Evolutionary conservation across 2,797 vertebrate species (phyloP).

Genomic region (Naso thynnoides): DNA sequence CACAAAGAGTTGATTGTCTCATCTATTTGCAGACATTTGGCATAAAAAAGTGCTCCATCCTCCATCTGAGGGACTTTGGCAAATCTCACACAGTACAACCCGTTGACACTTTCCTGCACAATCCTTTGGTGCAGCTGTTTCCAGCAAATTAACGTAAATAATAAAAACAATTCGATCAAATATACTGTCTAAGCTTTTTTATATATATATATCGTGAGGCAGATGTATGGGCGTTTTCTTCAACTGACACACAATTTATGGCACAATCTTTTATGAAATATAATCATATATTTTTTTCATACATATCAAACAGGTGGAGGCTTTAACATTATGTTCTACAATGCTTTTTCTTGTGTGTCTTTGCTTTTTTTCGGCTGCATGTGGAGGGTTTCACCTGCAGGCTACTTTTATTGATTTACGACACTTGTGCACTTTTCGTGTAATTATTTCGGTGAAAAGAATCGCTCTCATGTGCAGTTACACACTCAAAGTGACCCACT

Average conservation of each 20-base stretch:
- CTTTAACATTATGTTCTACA: not conserved
- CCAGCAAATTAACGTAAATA: not conserved
- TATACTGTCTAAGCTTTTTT: no score
- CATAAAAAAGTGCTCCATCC: not conserved
- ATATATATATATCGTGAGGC: not conserved
- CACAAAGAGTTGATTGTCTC: not conserved
- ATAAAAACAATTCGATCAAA: not conserved
- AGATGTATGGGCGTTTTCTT: not conserved
- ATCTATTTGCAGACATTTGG: conserved; percentile 13
- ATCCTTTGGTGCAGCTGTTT: not conserved
- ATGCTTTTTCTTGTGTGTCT: not conserved
- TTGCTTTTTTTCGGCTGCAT: not conserved
- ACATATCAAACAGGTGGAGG: not conserved
- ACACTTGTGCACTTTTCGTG: not conserved
- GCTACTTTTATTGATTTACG: not conserved
- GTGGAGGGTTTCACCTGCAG: not conserved
- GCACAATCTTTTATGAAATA: not conserved
- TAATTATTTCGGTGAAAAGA: not conserved
- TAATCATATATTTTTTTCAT: not conserved
- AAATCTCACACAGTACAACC: not conserved
- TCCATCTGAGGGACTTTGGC: not conserved
- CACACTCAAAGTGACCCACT: not conserved
- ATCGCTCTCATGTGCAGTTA: not conserved
- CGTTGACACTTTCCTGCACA: not conserved
- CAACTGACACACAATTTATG: not conserved